These are phyloP conservation scores for Bubalus kerabau DNA, from an alignment of 2,113 vertebrate species.

Conservation along the genomic window DNA sequence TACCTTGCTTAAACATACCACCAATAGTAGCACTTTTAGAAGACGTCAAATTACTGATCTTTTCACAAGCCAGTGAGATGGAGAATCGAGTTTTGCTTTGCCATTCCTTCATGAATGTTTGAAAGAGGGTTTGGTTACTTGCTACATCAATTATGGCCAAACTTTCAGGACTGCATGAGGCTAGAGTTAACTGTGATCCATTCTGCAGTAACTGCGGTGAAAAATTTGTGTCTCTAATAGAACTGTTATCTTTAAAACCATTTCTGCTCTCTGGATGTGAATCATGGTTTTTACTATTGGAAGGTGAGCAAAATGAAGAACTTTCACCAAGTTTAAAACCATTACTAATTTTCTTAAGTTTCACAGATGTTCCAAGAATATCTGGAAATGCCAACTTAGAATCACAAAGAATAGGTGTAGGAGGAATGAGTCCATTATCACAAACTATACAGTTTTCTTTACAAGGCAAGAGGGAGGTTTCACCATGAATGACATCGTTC, in stretches of 20 bases:
- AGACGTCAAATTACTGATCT: constrained; percentile 69
- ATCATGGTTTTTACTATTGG: constrained; percentile 14
- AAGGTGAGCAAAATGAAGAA: background rate
- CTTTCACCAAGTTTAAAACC: background rate
- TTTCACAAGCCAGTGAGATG: constrained; percentile 91
- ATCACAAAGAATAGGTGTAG: constrained; percentile 80
- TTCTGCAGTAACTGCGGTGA: constrained; percentile 86
- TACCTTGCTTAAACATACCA: constrained; percentile 87
- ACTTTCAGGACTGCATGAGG: constrained; percentile 79
- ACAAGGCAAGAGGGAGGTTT: background rate
- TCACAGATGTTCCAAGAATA: constrained; percentile 76
- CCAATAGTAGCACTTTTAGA: constrained; percentile 80
- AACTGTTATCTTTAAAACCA: constrained; percentile 39
- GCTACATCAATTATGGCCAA: constrained; percentile 95
- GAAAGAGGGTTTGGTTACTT: constrained; percentile 88
- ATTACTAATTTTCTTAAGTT: constrained; percentile 44
- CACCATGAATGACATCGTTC: background rate
- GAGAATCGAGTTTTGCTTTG: constrained; percentile 86
- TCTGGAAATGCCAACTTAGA: constrained; percentile 69
- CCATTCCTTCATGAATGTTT: constrained; percentile 93
- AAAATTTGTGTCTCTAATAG: constrained; percentile 76
- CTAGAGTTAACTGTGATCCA: constrained; percentile 58
- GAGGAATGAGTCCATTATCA: constrained; percentile 77
- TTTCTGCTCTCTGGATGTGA: constrained; percentile 33
- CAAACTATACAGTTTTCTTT: constrained; percentile 34